A percentile compares a stretch with the other conserved stretches of the same genome.
Conservation (phyloP, 2,113 vertebrate genomes). For the Urocynchramus pylzowi region DNA sequence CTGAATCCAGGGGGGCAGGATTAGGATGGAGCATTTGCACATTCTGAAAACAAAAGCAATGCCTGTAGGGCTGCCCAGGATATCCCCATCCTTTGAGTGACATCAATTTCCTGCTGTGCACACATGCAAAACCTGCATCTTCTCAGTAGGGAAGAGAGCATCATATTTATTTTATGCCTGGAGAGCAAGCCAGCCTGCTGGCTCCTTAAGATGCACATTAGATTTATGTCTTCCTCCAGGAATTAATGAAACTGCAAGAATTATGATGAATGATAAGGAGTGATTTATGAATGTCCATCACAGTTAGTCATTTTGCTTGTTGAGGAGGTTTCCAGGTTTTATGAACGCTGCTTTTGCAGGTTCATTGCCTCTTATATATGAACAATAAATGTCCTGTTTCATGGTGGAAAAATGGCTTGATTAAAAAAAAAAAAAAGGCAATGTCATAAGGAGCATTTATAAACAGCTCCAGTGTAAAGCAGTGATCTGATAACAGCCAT, state of each 20-base stretch:
- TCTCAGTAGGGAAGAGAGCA: background rate
- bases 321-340: constrained; percentile 1
- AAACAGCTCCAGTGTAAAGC: constrained; percentile 20
- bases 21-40: background rate
- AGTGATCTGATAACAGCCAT: background rate
- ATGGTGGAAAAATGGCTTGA: background rate
- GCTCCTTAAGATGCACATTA: background rate
- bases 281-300: background rate
- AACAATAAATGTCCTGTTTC: constrained; percentile 34
- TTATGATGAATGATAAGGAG: background rate
- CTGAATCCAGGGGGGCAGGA: background rate
- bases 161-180: background rate
- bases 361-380: constrained; percentile 5
- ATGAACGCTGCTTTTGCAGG: background rate
- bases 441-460: constrained; percentile 8
- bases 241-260: constrained; percentile 39
- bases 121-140: background rate
- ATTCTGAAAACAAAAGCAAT: background rate
- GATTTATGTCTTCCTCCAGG: background rate
- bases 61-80: background rate
- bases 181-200: background rate
- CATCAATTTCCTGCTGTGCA: background rate
- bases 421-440: background rate
- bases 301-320: background rate
- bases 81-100: background rate